phyloP scores from a whole-genome alignment of 2,888 invertebrate genomes.

The Caenorhabditis angaria region DNA sequence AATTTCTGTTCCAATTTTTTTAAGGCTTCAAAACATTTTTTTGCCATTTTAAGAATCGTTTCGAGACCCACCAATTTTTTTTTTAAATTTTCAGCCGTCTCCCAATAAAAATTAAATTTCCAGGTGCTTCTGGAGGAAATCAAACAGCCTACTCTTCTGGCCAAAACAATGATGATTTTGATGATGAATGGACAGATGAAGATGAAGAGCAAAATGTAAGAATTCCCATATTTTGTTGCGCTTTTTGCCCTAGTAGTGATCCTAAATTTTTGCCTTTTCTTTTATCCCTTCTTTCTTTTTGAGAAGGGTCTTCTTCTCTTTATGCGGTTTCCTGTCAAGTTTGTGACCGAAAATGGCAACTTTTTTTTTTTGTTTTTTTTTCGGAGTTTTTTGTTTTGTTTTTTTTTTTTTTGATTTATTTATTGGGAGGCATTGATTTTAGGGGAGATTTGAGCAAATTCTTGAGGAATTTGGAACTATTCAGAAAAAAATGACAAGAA shows the following conservation, averaged over 20 bases:
- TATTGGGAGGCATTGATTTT: not conserved
- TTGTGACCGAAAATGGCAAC: not conserved
- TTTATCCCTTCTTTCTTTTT: too few relatives aligned
- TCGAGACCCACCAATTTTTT: too few relatives aligned
- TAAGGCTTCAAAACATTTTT: too few relatives aligned
- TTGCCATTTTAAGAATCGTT: too few relatives aligned
- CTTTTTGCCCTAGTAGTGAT: not conserved
- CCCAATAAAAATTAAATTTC: slow-evolving; percentile 7
- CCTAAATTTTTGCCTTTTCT: too few relatives aligned
- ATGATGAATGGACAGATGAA: slow-evolving; percentile 71
- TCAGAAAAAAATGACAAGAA: too few relatives aligned
- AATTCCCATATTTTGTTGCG: slow-evolving; percentile 5
- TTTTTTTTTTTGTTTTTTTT: not conserved
- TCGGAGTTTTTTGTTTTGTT: too few relatives aligned
- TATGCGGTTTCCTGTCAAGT: slow-evolving; percentile 6
- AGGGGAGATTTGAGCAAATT: too few relatives aligned
- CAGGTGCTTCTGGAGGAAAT: not conserved
- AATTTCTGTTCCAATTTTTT: too few relatives aligned
- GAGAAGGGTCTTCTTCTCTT: not conserved
- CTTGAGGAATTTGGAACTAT: too few relatives aligned
- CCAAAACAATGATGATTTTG: slow-evolving; percentile 63
- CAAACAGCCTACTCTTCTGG: slow-evolving; percentile 72
- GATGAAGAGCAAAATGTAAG: slow-evolving; percentile 66
- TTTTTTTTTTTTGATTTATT: slow-evolving; percentile 5
- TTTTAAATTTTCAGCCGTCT: not conserved